A percentile compares a stretch with the other conserved stretches of the same genome.
These are phyloP conservation scores for Exaiptasia diaphana DNA, from an alignment of 64 coral and sea anemone genomes.

Conservation along the genomic window DNA sequence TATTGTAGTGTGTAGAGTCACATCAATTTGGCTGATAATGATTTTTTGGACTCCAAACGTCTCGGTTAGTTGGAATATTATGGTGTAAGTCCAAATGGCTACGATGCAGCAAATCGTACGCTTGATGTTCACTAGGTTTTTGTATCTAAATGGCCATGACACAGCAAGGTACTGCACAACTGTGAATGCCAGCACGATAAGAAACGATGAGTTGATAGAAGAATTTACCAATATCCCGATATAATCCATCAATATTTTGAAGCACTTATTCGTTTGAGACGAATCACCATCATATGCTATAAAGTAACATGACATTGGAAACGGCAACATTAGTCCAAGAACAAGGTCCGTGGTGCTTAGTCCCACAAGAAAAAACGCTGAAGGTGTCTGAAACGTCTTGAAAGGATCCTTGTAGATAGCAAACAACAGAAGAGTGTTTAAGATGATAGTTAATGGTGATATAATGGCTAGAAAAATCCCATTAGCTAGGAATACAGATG, in stretches of 20 bases:
- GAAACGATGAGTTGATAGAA: constrained; percentile 47
- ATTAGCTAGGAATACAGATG: neutral
- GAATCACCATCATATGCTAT: constrained; percentile 39
- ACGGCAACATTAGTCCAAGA: constrained; percentile 40
- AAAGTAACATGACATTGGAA: constrained; percentile 40
- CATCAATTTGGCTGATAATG: constrained; percentile 40
- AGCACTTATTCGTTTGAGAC: neutral
- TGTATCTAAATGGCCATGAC: constrained; percentile 54
- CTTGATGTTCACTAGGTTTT: constrained; percentile 18
- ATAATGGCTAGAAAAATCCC: constrained; percentile 40
- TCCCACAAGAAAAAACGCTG: constrained; percentile 59
- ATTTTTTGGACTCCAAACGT: constrained; percentile 14
- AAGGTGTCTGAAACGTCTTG: constrained; percentile 58
- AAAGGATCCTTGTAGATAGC: constrained; percentile 56
- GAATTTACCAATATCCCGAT: constrained; percentile 15
- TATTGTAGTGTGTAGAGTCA: constrained; percentile 60
- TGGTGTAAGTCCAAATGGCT: constrained; percentile 41
- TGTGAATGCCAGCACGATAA: constrained; percentile 69
- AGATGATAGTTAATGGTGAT: constrained; percentile 35
- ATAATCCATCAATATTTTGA: neutral
- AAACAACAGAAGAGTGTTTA: constrained; percentile 50
- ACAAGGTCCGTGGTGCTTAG: constrained; percentile 56
- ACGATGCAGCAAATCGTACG: constrained; percentile 42
- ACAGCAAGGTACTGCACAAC: constrained; percentile 66
- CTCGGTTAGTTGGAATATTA: constrained; percentile 19